Evolutionary conservation across 2,888 invertebrate genomes (phyloP).

Genomic region (Standfussiana lucernea): DNA sequence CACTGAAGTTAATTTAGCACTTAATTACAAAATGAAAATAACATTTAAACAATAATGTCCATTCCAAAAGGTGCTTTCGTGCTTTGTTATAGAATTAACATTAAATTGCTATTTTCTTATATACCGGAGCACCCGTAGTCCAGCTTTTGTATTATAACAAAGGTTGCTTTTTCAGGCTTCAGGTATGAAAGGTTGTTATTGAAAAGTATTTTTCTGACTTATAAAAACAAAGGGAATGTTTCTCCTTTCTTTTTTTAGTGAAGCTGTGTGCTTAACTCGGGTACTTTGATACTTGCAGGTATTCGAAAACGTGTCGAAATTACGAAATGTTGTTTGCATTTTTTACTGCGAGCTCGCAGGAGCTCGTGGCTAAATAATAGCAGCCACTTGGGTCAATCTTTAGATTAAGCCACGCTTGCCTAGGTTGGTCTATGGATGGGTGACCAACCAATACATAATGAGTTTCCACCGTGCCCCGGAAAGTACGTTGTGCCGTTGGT

Average conservation of each 20-base stretch:
- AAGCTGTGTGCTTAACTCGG: not conserved
- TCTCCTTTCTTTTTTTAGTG: not conserved
- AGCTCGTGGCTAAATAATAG: too few species aligned
- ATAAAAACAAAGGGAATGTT: slow-evolving; percentile 8
- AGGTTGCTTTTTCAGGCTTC: slow-evolving; percentile 53
- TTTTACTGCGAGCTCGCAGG: too few species aligned
- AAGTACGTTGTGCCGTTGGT: too few species aligned
- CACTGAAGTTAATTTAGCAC: not conserved
- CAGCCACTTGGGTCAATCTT: too few species aligned
- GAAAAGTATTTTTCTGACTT: slow-evolving; percentile 35
- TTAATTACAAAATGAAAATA: slow-evolving; percentile 21
- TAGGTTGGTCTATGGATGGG: too few species aligned
- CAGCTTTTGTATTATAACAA: slow-evolving; percentile 32
- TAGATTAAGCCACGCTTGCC: too few species aligned
- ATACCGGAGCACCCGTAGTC: not conserved
- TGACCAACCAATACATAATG: too few species aligned
- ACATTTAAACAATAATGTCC: not conserved
- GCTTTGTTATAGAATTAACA: slow-evolving; percentile 31
- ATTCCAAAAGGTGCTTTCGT: not conserved
- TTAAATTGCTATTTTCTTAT: slow-evolving; percentile 27
- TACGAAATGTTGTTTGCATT: not conserved
- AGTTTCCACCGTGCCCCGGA: too few species aligned
- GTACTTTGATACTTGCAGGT: not conserved
- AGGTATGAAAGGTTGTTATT: slow-evolving; percentile 45
- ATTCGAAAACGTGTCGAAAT: not conserved